Evolutionary conservation across 2,888 invertebrate genomes (phyloP).

Genomic region (Odontomyia ornata): DNA sequence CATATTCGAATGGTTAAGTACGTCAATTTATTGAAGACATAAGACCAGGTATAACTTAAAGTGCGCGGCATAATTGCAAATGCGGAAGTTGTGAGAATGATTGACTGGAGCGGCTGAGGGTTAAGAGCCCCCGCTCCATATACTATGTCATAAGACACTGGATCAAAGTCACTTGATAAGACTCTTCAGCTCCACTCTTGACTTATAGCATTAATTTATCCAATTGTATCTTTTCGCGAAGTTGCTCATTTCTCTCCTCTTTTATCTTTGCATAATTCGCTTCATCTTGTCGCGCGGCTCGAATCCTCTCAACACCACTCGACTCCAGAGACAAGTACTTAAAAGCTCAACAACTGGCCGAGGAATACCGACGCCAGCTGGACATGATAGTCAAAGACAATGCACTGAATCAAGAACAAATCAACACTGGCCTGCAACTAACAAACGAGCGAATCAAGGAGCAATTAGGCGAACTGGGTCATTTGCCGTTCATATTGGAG

Average conservation of each 20-base stretch:
- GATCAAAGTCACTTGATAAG: background rate
- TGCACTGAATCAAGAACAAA: conserved; percentile 38
- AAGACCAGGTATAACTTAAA: background rate
- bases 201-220: background rate
- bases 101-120: background rate
- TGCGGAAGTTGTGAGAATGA: background rate
- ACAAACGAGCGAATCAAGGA: conserved; percentile 49
- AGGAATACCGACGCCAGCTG: conserved; percentile 47
- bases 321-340: conserved; percentile 49
- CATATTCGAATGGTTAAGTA: background rate
- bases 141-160: no score
- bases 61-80: background rate
- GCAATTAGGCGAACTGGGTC: conserved; percentile 48
- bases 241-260: no score
- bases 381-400: conserved; percentile 35
- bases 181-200: no score
- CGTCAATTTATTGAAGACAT: background rate
- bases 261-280: no score
- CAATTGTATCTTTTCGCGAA: no score
- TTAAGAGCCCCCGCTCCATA: background rate
- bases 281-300: background rate
- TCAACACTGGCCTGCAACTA: conserved; percentile 38
- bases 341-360: conserved; percentile 48
- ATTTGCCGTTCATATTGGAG: conserved; percentile 48
- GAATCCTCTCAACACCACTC: background rate